Conservation (phyloP, 2,888 invertebrate genomes). For the Bedellia somnulentella region DNA sequence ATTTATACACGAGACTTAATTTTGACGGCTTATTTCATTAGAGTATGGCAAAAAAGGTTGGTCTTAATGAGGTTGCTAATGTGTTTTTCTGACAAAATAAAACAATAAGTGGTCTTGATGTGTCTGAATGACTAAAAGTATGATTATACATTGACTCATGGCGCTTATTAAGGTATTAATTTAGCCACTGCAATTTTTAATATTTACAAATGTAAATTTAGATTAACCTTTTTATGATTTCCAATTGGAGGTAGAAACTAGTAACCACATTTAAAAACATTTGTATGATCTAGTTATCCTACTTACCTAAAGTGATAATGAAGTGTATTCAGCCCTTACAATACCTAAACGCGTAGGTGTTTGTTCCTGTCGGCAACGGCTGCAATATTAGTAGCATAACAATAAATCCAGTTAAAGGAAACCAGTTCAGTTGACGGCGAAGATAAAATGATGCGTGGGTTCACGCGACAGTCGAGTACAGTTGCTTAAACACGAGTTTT, state of each 20-base stretch:
- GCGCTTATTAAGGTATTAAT: too few relatives aligned
- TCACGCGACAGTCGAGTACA: constrained; percentile 26
- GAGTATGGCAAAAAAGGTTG: constrained; percentile 29
- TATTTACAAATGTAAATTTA: too few relatives aligned
- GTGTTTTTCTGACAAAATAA: constrained; percentile 28
- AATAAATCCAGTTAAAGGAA: constrained; percentile 48
- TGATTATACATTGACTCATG: too few relatives aligned
- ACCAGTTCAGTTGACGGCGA: constrained; percentile 40
- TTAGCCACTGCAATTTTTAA: too few relatives aligned
- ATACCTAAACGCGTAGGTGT: constrained; percentile 39
- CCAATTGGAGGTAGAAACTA: too few relatives aligned
- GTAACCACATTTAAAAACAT: too few relatives aligned
- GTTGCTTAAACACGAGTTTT: constrained; percentile 47
- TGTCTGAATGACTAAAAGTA: background rate
- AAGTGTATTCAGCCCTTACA: too few relatives aligned
- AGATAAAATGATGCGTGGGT: constrained; percentile 53
- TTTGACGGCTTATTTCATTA: constrained; percentile 34
- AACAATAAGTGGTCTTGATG: constrained; percentile 23
- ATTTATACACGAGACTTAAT: too few relatives aligned
- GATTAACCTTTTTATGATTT: too few relatives aligned
- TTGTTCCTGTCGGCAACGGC: constrained; percentile 22
- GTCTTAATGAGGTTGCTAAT: constrained; percentile 40
- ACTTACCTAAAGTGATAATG: too few relatives aligned
- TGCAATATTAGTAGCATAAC: constrained; percentile 43
- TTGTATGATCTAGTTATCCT: too few relatives aligned